Base-by-base conservation (phyloP, 2,113 vertebrate genomes). In the Excalfactoria chinensis region DNA sequence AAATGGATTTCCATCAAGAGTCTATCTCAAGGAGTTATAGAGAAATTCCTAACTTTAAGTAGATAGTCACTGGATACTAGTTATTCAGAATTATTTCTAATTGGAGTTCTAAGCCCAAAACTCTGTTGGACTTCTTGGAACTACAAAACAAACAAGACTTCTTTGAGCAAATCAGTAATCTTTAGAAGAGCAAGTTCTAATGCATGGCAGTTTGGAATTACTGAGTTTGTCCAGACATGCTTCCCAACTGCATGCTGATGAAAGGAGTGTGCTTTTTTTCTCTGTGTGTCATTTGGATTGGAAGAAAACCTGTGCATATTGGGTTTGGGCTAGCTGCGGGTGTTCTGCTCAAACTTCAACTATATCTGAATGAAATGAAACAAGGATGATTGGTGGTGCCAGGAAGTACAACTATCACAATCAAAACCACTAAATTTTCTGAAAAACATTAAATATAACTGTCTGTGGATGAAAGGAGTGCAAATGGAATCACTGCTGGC, bases 1-100 rank as follows among this genome's bases (percentile, higher is more conserved):
- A 67, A 75, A 64, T 35, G 53, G 9, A 15, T n/a, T 62, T n/a
- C 17, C 25, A 59, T 40, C 17, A 88, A 76, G 22, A 58, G 3
- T 84, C 85, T 91, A 48, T 84, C 91, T 91, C 56, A 44, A n/a
- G 66, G 34, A 48, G 5, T 48, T 74, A 28, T 25, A 70, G 34
- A 69, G 51, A 70, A 51, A 55, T 40, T 66, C 1, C 3, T 46
- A 41, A 21, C 9, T 70, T 59, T 69, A 75, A 59, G n/a, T 59
- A 37, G 43, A 5, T 10, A 37, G 28, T 67, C 13, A 93, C 11
- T 10, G 82, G 41, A 44, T 72, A 34, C 8, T 85, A 88, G 10
- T n/a, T n/a, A 44, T 66, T 88, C n/a, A 60, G 32, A 46, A 68
- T 78, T 56, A 22, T 15, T 6, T 41, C 13, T 46, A 15, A 86